Conservation (phyloP, 2,888 invertebrate genomes). For the Pemphredon lugubris region DNA sequence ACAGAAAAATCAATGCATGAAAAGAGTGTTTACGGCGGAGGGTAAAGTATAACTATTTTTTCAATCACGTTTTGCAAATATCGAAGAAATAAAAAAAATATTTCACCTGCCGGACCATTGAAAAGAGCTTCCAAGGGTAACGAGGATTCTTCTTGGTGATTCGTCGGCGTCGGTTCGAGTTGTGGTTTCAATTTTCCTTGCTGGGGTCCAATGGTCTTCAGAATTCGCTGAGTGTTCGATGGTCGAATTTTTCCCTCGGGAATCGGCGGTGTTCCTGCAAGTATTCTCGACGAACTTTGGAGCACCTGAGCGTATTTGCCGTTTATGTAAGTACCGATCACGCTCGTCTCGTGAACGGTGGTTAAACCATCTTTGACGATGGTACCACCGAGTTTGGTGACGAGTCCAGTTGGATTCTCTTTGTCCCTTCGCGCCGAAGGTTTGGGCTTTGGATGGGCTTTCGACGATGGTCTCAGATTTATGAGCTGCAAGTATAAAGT, state of each 20-base stretch:
- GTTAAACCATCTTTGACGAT: constrained; percentile 91
- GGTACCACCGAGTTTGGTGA: constrained; percentile 92
- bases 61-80: no score
- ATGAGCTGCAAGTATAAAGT: constrained; percentile 80
- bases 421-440: constrained; percentile 83
- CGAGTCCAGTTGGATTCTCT: constrained; percentile 89
- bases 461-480: constrained; percentile 88
- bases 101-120: constrained; percentile 80
- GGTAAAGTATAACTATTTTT: no score
- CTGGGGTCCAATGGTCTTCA: constrained; percentile 89
- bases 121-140: constrained; percentile 83
- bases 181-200: constrained; percentile 81
- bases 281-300: constrained; percentile 89
- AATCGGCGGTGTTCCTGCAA: constrained; percentile 70
- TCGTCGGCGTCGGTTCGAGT: constrained; percentile 86
- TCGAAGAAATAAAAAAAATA: no score
- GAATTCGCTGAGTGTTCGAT: constrained; percentile 86
- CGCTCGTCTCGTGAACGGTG: constrained; percentile 93
- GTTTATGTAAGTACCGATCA: constrained; percentile 93
- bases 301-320: constrained; percentile 94
- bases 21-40: no score
- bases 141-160: constrained; percentile 84
- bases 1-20: constrained; percentile 10
- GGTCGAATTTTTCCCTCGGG: constrained; percentile 86
- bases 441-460: constrained; percentile 82